Base-by-base conservation (phyloP, 2,888 invertebrate genomes). In the Tricholauxania praeusta region DNA sequence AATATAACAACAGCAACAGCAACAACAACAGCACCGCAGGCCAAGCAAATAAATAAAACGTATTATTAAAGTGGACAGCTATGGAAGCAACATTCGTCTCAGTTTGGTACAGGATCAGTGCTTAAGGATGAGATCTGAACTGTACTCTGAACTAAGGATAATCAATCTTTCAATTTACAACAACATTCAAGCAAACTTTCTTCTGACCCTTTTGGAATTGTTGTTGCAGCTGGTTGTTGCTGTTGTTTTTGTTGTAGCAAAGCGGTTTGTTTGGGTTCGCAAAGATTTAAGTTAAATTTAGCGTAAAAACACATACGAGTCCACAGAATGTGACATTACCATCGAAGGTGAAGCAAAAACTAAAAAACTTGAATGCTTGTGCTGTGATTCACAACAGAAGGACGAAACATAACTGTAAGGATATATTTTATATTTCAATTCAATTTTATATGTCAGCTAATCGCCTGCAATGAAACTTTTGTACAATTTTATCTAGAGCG, bases 261-360 rank as follows among this genome's bases (percentile, higher is more conserved):
- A 48, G 60, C 10, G 28, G 15, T 71, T 71, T 65, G 63, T 39
- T 63, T 64, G 66, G 39, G 66, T 72, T 72, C 48, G 63, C 57
- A 52, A 60, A 15, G 64, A 67, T 80, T 82, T 80, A 82, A 83
- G 84, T 85, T 84, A 83, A 85, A 85, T 85, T 84, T 84, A 83
- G 80, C 82, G 84, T 83, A 83, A 85, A 79, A 81, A 78, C 78
- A 78, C 64, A 69, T 52, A 69, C 64, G 67, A 22, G 55, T 48
- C 15, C 57, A 22, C 47, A 59, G 39, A 28, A 22, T n/a, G 48
- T 15, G 48, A 48, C 63, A 48, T 17, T 48, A 17, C 15, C 28
- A 47, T 49, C 3, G 49, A 12, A 60, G 12, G 22, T 59, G 22
- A 1, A 10, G 39, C 39, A 6, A 39, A 39, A 39, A 28, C 3